Percentiles rank a stretch among this genome's conserved stretches.
Evolutionary conservation across 2,888 invertebrate species (phyloP).

Genomic region (Heliconius aoede): DNA sequence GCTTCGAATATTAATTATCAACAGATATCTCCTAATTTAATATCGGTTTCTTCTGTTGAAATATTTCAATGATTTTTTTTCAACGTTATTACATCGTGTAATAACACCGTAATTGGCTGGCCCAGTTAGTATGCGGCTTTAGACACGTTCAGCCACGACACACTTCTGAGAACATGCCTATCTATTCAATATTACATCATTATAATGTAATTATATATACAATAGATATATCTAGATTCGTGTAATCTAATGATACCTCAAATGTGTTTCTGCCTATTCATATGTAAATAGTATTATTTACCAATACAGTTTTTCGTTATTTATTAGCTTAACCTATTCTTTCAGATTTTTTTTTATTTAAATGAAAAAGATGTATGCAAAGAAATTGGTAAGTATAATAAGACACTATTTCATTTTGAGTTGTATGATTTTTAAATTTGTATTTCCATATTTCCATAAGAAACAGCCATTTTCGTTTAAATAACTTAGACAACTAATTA

Average conservation of each 20-base stretch:
- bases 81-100: slow-evolving; percentile 45
- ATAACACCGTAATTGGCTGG: slow-evolving; percentile 61
- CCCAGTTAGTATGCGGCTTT: slow-evolving; percentile 60
- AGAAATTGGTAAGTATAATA: background rate
- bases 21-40: slow-evolving; percentile 19
- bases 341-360: no score
- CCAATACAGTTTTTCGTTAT: background rate
- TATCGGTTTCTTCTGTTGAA: slow-evolving; percentile 35
- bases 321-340: no score
- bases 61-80: slow-evolving; percentile 38
- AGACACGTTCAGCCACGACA: slow-evolving; percentile 67
- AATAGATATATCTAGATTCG: slow-evolving; percentile 23
- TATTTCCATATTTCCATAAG: background rate
- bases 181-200: slow-evolving; percentile 51
- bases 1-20: slow-evolving; percentile 1
- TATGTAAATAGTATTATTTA: background rate
- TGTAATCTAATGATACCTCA: slow-evolving; percentile 27
- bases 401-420: background rate
- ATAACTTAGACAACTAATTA: slow-evolving; percentile 17
- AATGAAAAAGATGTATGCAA: no score
- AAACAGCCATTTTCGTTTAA: background rate
- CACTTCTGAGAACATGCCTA: slow-evolving; percentile 65
- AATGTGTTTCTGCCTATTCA: background rate
- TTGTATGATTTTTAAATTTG: background rate
- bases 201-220: slow-evolving; percentile 56